These are phyloP conservation scores for Panopea generosa DNA, from an alignment of 2,888 invertebrate genomes.

Conservation along the genomic window DNA sequence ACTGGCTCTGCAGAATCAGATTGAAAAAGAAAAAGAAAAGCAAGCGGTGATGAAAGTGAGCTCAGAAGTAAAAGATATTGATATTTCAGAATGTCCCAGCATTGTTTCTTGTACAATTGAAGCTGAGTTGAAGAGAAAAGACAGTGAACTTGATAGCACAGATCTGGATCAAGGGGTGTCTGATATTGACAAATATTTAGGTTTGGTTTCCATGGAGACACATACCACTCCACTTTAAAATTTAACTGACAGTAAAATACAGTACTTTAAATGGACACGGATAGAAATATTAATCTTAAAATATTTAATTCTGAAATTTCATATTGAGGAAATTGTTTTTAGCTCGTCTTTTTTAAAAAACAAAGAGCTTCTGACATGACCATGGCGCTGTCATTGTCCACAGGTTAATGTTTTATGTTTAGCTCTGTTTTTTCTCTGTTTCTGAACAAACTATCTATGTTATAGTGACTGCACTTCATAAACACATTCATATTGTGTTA, in stretches of 20 bases:
- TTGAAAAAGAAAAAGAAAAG: constrained; percentile 35
- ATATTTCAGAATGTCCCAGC: constrained; percentile 32
- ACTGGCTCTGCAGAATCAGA: constrained; percentile 42
- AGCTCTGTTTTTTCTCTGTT: too few relatives aligned
- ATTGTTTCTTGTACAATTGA: constrained; percentile 49
- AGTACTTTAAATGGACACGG: too few relatives aligned
- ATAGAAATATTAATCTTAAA: too few relatives aligned
- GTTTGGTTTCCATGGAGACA: constrained; percentile 45
- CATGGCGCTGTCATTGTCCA: too few relatives aligned
- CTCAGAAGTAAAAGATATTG: not conserved
- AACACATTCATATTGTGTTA: too few relatives aligned
- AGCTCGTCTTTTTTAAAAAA: too few relatives aligned
- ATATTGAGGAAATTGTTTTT: too few relatives aligned
- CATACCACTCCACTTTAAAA: constrained; percentile 28
- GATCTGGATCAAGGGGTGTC: constrained; percentile 1
- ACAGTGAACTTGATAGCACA: constrained; percentile 10
- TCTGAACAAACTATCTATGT: too few relatives aligned
- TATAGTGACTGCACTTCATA: too few relatives aligned
- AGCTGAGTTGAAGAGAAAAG: constrained; percentile 36
- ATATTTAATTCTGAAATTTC: too few relatives aligned
- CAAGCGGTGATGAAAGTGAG: not conserved
- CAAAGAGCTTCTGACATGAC: too few relatives aligned
- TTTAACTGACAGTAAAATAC: not conserved
- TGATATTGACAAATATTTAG: not conserved
- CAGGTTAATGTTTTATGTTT: too few relatives aligned